Percentiles rank a stretch among this genome's conserved stretches.
These are phyloP conservation scores for Embiotoca jacksoni DNA, from an alignment of 2,113 vertebrate genomes.

Conservation along the genomic window DNA sequence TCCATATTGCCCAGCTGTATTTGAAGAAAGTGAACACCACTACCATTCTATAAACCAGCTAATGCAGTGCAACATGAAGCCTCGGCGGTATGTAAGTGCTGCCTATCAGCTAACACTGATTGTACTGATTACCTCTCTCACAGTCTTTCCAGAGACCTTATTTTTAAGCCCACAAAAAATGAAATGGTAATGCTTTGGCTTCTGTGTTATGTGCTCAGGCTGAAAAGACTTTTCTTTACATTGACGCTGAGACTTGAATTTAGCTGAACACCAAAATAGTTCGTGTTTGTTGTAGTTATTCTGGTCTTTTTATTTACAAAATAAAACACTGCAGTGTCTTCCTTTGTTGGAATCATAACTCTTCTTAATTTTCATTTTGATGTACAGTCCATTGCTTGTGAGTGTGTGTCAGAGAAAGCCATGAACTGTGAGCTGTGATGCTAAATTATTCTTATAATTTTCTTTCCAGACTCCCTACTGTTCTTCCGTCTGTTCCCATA, in stretches of 20 bases:
- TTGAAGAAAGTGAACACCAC: background rate
- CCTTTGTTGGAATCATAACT: background rate
- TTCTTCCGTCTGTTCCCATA: constrained; percentile 70
- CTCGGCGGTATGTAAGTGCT: background rate
- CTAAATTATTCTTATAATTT: constrained; percentile 53
- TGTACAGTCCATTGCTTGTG: background rate
- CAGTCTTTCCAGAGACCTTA: background rate
- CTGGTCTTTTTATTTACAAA: constrained; percentile 13
- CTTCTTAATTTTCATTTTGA: constrained; percentile 7
- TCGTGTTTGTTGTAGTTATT: background rate
- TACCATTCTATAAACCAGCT: background rate
- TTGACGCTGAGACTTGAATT: background rate
- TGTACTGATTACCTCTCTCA: background rate
- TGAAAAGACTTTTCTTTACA: constrained; percentile 6
- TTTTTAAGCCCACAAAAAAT: constrained; percentile 1
- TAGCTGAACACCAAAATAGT: constrained; percentile 15
- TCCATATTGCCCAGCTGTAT: too few relatives aligned
- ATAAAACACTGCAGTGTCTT: background rate
- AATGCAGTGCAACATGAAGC: constrained; percentile 5
- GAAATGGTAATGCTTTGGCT: constrained; percentile 7
- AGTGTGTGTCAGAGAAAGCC: constrained; percentile 23
- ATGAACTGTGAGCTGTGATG: constrained; percentile 31
- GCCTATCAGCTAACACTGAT: constrained; percentile 7
- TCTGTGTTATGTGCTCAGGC: constrained; percentile 16
- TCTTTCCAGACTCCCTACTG: constrained; percentile 58